Percentiles rank a stretch among this genome's conserved stretches.
Evolutionary conservation across 53 echinoderm and acorn worm genomes (phyloP).

Genomic region (Echinarachnius parma): DNA sequence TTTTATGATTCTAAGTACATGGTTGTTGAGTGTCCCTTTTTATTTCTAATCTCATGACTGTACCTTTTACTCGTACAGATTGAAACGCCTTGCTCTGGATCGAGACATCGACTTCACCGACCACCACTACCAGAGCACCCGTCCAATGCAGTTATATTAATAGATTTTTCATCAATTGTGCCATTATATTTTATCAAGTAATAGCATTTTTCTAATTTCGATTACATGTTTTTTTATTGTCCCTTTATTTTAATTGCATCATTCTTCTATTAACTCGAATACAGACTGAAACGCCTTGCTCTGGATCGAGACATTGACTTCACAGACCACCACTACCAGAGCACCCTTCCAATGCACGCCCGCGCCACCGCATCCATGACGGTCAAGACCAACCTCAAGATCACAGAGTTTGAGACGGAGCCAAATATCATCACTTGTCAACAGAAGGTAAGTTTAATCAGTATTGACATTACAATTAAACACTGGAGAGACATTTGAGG

Average conservation of each 20-base stretch:
- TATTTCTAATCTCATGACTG: no score
- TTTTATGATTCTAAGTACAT: no score
- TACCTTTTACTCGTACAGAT: constrained; percentile 68
- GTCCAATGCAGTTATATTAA: constrained; percentile 89
- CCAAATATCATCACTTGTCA: constrained; percentile 97
- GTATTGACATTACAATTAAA: no score
- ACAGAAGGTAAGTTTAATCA: constrained; percentile 86
- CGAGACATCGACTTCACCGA: constrained; percentile 98
- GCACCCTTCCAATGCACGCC: constrained; percentile 81
- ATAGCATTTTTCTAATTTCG: no score
- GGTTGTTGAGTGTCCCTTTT: no score
- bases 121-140: constrained; percentile 78
- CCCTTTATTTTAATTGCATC: no score
- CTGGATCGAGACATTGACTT: constrained; percentile 95
- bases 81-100: constrained; percentile 78
- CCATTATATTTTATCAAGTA: no score
- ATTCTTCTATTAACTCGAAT: no score
- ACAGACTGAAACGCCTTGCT: constrained; percentile 81
- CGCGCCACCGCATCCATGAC: constrained; percentile 85
- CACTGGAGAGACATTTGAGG: no score
- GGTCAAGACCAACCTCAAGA: constrained; percentile 93
- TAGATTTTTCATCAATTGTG: no score
- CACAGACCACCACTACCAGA: constrained; percentile 93
- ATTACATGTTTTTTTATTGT: no score
- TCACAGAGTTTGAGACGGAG: constrained; percentile 91